A percentile compares a stretch with the other conserved stretches of the same genome.
Evolutionary conservation across 2,797 vertebrate genomes (phyloP).

Genomic region (Meriones psammophilus): DNA sequence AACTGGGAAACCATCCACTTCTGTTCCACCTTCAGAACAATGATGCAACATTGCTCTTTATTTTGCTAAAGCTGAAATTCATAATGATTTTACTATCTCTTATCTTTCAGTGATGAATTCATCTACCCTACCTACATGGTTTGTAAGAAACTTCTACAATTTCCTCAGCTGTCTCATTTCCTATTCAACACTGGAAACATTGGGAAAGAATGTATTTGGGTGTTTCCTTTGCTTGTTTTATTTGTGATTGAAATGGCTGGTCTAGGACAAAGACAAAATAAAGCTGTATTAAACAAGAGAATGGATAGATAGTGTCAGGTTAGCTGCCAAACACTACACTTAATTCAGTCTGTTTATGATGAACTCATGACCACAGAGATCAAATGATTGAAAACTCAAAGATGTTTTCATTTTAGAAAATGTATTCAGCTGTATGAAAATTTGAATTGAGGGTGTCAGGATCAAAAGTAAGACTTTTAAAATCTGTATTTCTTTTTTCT

Average conservation of each 20-base stretch:
- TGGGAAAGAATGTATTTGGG: not conserved
- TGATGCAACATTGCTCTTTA: constrained; percentile 1
- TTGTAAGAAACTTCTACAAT: constrained; percentile 16
- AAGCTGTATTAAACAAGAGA: not conserved
- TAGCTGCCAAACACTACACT: not conserved
- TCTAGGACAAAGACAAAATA: not conserved
- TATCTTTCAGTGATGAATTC: constrained; percentile 50
- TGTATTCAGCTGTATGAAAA: constrained; percentile 19
- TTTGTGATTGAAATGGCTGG: not conserved
- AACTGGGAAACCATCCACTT: not conserved
- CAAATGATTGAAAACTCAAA: constrained; percentile 6
- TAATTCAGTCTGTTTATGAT: constrained; percentile 49
- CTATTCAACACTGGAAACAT: not conserved
- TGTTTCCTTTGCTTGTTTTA: not conserved
- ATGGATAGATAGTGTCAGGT: not conserved
- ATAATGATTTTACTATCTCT: constrained; percentile 2
- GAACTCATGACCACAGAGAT: constrained; percentile 31
- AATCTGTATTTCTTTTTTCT: not conserved
- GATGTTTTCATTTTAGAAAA: constrained; percentile 32
- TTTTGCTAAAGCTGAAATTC: constrained; percentile 34
- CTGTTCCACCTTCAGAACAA: not conserved
- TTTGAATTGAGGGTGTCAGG: not conserved
- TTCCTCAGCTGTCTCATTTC: not conserved
- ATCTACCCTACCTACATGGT: not conserved
- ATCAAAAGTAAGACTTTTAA: not conserved